These are phyloP conservation scores for Agriopis marginaria DNA, from an alignment of 2,888 invertebrate species.

Conservation along the genomic window DNA sequence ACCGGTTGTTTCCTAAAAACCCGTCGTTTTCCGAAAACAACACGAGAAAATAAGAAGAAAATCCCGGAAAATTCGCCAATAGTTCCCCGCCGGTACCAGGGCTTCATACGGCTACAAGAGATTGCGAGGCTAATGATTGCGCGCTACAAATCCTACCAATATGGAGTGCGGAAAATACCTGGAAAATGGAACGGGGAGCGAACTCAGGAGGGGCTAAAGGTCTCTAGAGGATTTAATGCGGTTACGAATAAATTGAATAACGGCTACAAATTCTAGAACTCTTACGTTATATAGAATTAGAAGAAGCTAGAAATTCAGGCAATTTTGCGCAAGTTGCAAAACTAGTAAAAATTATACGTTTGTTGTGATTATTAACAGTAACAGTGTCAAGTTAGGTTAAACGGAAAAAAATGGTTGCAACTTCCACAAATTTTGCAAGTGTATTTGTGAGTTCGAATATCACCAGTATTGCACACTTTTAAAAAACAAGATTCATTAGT, in stretches of 20 bases:
- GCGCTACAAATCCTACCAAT: constrained; percentile 80
- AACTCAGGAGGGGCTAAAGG: constrained; percentile 32
- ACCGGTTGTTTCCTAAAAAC: constrained; percentile 1
- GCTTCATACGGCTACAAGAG: constrained; percentile 69
- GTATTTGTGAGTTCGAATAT: too few species aligned
- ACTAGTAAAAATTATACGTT: too few species aligned
- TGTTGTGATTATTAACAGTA: too few species aligned
- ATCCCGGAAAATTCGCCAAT: constrained; percentile 75
- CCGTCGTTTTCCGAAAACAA: constrained; percentile 36
- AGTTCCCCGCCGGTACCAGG: constrained; percentile 71
- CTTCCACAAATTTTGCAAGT: too few species aligned
- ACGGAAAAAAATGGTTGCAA: too few species aligned
- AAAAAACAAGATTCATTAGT: too few species aligned
- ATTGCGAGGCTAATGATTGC: constrained; percentile 80
- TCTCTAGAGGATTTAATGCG: constrained; percentile 25
- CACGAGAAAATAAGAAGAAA: constrained; percentile 60
- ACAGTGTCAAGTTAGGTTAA: too few species aligned
- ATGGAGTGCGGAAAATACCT: constrained; percentile 82
- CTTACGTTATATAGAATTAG: neutral
- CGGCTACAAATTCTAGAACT: constrained; percentile 1
- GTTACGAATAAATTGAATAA: constrained; percentile 23
- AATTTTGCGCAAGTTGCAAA: neutral
- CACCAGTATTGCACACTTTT: too few species aligned
- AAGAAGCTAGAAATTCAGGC: neutral
- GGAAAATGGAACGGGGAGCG: constrained; percentile 73